Evolutionary conservation across 1,140 invertebrate species (phyloP).

Genomic region (Zaprionus inermis): DNA sequence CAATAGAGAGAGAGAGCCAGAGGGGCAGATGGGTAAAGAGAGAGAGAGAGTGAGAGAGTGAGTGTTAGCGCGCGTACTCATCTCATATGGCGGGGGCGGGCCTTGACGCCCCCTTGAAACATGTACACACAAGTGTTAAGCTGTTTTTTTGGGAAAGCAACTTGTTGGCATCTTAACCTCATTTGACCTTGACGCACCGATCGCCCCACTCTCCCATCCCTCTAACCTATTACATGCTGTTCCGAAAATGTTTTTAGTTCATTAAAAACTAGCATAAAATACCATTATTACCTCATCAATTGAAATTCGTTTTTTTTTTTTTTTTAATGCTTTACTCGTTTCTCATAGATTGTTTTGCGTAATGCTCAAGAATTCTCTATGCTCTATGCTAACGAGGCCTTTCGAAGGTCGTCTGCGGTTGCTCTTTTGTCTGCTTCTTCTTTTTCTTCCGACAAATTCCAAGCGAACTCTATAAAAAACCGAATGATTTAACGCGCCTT

Average conservation of each 20-base stretch:
- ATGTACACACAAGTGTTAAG: slow-evolving; percentile 41
- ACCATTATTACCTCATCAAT: slow-evolving; percentile 38
- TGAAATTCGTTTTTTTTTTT: slow-evolving; percentile 19
- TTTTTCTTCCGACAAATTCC: slow-evolving; percentile 5
- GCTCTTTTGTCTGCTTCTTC: too few species aligned
- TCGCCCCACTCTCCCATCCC: not conserved
- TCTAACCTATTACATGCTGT: slow-evolving; percentile 18
- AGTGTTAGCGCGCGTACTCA: slow-evolving; percentile 19
- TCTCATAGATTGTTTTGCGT: slow-evolving; percentile 52
- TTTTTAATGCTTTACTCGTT: slow-evolving; percentile 29
- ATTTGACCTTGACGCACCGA: slow-evolving; percentile 58
- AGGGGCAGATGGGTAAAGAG: not conserved
- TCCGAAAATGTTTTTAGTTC: slow-evolving; percentile 22
- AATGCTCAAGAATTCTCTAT: slow-evolving; percentile 11
- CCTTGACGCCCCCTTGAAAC: slow-evolving; percentile 37
- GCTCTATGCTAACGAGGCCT: slow-evolving; percentile 33
- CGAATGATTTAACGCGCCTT: slow-evolving; percentile 32
- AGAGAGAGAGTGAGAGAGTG: not conserved
- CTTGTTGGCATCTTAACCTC: slow-evolving; percentile 51
- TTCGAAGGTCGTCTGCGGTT: slow-evolving; percentile 27
- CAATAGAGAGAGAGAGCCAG: not conserved
- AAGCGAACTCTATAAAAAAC: slow-evolving; percentile 6
- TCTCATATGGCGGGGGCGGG: slow-evolving; percentile 26
- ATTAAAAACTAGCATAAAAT: slow-evolving; percentile 26
- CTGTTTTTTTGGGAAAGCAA: slow-evolving; percentile 40